Evolutionary conservation across 2,797 vertebrate genomes (phyloP).

Genomic region (Cygnus olor): DNA sequence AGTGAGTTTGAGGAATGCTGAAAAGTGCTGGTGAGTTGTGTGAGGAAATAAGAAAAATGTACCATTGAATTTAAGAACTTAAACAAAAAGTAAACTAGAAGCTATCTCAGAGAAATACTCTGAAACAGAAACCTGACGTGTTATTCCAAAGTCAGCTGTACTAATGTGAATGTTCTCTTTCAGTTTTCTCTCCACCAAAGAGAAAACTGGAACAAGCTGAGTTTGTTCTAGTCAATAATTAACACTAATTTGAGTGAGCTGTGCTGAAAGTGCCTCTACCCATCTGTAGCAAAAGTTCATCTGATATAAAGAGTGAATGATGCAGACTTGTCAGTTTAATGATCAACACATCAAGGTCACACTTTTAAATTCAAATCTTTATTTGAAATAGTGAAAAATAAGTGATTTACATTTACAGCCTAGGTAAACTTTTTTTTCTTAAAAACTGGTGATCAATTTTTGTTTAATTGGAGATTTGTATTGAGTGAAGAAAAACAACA

Average conservation of each 20-base stretch:
- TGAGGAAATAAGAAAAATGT: not conserved
- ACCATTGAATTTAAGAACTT: not conserved
- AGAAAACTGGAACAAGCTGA: not conserved
- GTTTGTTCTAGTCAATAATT: conserved; percentile 41
- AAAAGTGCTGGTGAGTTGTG: not conserved
- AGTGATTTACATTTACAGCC: not conserved
- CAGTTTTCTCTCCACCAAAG: not conserved
- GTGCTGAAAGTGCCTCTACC: not conserved
- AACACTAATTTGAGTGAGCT: not conserved
- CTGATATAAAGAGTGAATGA: not conserved
- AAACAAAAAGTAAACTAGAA: not conserved
- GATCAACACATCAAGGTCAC: not conserved
- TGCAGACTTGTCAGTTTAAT: not conserved
- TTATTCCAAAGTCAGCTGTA: not conserved
- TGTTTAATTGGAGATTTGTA: not conserved
- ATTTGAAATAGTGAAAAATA: not conserved
- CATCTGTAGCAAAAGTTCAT: not conserved
- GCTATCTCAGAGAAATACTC: not conserved
- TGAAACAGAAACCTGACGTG: not conserved
- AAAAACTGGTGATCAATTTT: not conserved
- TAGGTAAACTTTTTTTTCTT: not conserved
- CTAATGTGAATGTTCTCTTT: not conserved
- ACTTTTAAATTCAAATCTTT: not conserved
- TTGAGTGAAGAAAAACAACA: not conserved
- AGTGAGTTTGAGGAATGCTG: not conserved